These are phyloP conservation scores for Zosterops pallidus DNA, from an alignment of 2,113 vertebrate species.

Conservation along the genomic window DNA sequence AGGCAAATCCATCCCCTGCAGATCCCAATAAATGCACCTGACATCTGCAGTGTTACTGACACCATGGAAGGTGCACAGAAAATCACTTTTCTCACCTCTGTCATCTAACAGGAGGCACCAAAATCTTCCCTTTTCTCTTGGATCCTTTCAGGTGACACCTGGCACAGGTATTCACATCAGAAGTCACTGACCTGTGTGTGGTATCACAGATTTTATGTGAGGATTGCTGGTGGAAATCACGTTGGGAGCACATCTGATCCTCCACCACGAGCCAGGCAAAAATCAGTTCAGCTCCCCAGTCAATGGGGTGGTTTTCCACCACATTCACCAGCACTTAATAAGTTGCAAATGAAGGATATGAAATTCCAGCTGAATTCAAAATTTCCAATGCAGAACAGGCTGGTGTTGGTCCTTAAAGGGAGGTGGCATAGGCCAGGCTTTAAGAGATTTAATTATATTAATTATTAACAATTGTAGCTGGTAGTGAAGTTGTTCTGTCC, in stretches of 20 bases:
- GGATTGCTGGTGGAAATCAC: neutral
- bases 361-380: neutral
- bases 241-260: neutral
- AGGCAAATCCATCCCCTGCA: neutral
- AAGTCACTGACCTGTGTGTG: neutral
- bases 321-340: neutral
- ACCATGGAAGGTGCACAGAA: neutral
- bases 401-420: neutral
- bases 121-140: neutral
- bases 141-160: neutral
- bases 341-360: neutral
- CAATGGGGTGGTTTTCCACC: neutral
- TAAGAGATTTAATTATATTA: neutral
- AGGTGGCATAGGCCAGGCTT: neutral
- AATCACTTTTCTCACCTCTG: constrained; percentile 2
- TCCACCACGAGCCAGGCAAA: neutral
- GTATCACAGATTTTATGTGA: neutral
- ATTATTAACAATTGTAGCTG: neutral
- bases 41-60: neutral
- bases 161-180: neutral
- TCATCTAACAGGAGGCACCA: neutral
- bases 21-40: neutral
- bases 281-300: neutral
- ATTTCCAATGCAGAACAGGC: neutral
- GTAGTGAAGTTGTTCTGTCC: neutral